A percentile compares a stretch with the other conserved stretches of the same genome.
phyloP scores from a whole-genome alignment of 1,140 invertebrate genomes.

The Diploscapter pachys region DNA sequence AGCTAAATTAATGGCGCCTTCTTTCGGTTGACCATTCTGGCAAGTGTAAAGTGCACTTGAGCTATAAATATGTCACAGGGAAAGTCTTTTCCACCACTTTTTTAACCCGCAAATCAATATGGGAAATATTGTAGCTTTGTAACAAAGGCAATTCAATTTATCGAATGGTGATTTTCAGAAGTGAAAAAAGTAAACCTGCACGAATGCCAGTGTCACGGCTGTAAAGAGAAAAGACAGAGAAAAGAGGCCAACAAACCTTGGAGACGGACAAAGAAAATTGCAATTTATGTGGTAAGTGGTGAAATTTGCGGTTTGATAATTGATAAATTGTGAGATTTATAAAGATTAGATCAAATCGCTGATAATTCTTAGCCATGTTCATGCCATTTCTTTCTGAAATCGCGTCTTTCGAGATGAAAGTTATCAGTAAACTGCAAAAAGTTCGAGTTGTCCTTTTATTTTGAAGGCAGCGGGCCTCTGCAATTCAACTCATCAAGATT shows the following conservation, averaged over 20 bases:
- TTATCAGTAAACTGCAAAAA: background rate
- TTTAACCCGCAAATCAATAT: too few relatives aligned
- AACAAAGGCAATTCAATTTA: too few relatives aligned
- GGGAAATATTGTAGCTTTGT: too few relatives aligned
- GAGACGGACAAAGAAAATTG: constrained; percentile 72
- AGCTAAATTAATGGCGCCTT: too few relatives aligned
- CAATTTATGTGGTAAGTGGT: constrained; percentile 59
- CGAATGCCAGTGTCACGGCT: constrained; percentile 76
- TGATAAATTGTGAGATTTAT: background rate
- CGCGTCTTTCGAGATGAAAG: background rate
- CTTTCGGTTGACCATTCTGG: too few relatives aligned
- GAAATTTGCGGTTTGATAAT: background rate
- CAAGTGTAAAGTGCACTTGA: too few relatives aligned
- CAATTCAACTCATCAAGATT: background rate
- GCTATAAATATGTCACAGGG: too few relatives aligned
- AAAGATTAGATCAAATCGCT: background rate
- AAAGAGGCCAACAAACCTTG: constrained; percentile 79
- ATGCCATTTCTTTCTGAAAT: background rate
- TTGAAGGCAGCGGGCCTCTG: too few relatives aligned
- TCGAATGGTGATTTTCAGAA: constrained; percentile 31
- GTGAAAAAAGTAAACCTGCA: constrained; percentile 48
- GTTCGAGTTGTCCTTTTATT: too few relatives aligned
- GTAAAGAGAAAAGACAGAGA: constrained; percentile 77
- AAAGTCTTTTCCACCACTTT: too few relatives aligned
- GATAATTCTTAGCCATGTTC: background rate